Evolutionary conservation across 2,888 invertebrate genomes (phyloP), one percentile per base, ranked within the genome.

Genomic region (Belgica antarctica): DNA sequence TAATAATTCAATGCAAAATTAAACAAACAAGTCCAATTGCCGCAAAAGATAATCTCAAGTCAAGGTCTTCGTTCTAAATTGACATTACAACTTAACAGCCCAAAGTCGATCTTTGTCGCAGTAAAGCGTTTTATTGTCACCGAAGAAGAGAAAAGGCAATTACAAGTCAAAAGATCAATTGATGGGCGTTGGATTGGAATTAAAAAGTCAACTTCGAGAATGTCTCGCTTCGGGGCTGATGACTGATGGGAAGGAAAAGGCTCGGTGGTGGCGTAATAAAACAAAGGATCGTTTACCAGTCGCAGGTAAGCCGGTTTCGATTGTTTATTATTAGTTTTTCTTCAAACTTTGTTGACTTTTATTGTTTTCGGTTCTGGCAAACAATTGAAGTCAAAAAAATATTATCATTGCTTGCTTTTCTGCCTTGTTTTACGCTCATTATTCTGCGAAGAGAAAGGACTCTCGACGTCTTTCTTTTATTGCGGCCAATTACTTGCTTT

Each of bases 341-440:
- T 68, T 31, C 22, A 17, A 4, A 22, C 17, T 68, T 47, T 68
- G 47, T 68, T 68, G 68, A 68, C 68, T 68, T 68, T 68, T 68
- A 68, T 68, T 68, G 68, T 68, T 31, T 59, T 68, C n/a, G n/a
- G 31, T 68, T 31, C 22, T 68, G n/a, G 15, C 27, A 47, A 52
- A 68, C 68, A 68, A 68, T 68, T 34, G 57, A 68, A 68, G 68
- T 68, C 68, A 68, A 68, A 68, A 68, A 68, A 68, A 68, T 68
- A 68, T 68, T 68, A 34, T 68, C 34, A 68, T 68, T 31, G 59
- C 59, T 59, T 59, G 25, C 52, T 68, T 19, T 57, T 24, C 47
- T n/a, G 17, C 3, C 34, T 62, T n/a, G n/a, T 15, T 15, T 1
- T 19, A 19, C 15, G 17, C 34, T 31, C 19, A 62, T 15, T 68